Percentiles rank a stretch among this genome's conserved stretches.
Evolutionary conservation across 2,113 vertebrate species (phyloP).

Genomic region (Myxocyprinus asiaticus): DNA sequence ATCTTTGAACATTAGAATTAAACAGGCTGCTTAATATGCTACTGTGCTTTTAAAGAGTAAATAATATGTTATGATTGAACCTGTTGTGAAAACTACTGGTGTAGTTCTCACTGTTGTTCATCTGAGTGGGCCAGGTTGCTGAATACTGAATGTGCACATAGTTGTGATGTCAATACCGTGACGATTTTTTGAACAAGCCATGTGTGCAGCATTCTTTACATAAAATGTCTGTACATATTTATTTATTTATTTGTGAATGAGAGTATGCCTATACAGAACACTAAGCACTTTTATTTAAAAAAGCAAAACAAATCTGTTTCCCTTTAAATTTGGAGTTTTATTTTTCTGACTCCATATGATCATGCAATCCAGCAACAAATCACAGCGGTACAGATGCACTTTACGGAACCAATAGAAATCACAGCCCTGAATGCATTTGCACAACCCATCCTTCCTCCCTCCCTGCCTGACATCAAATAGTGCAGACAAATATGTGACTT

Average conservation of each 20-base stretch:
- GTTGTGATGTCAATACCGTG: not conserved
- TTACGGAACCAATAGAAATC: not conserved
- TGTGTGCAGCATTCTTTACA: no score
- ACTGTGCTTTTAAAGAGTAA: not conserved
- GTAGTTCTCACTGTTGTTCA: not conserved
- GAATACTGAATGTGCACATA: not conserved
- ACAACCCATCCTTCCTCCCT: not conserved
- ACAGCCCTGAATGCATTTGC: not conserved
- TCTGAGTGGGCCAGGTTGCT: not conserved
- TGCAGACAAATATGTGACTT: not conserved
- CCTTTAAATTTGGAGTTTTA: no score
- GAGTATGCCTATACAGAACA: no score
- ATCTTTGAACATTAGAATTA: no score
- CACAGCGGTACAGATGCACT: no score
- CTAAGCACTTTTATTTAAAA: no score
- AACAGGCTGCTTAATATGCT: no score
- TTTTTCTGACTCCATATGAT: not conserved
- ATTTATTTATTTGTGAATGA: no score
- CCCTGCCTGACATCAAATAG: not conserved
- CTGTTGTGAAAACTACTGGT: not conserved
- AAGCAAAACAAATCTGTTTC: no score
- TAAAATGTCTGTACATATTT: no score
- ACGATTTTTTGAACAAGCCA: not conserved
- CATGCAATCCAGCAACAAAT: not conserved
- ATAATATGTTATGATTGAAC: no score